A percentile compares a stretch with the other conserved stretches of the same genome.
Evolutionary conservation across 1,140 invertebrate genomes (phyloP).

Genomic region (Chionoecetes opilio): DNA sequence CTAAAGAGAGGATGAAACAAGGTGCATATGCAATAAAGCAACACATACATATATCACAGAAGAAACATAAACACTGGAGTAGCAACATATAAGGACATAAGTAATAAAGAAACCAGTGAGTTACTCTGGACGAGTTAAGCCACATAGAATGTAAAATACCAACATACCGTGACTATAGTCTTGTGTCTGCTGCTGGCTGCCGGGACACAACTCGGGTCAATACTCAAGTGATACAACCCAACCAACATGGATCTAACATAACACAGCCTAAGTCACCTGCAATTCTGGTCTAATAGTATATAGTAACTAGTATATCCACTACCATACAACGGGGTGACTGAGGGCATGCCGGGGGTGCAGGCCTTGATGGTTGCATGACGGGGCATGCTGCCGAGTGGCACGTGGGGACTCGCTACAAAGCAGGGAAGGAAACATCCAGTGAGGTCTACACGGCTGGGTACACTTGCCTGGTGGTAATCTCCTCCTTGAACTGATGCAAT

Average conservation of each 20-base stretch:
- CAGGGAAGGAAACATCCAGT: not conserved
- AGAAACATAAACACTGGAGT: conserved; percentile 24
- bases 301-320: conserved; percentile 60
- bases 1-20: conserved; percentile 28
- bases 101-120: conserved; percentile 61
- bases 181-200: conserved; percentile 79
- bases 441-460: not conserved
- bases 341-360: conserved; percentile 12
- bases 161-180: conserved; percentile 78
- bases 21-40: conserved; percentile 12
- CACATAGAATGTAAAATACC: conserved; percentile 73
- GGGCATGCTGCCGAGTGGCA: not conserved
- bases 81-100: conserved; percentile 49
- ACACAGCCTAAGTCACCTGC: conserved; percentile 66
- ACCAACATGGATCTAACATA: conserved; percentile 69
- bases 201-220: conserved; percentile 77
- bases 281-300: conserved; percentile 69
- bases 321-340: conserved; percentile 33
- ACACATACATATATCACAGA: conserved; percentile 36
- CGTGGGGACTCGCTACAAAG: conserved; percentile 16
- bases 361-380: not conserved
- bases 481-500: too few relatives aligned
- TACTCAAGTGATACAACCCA: conserved; percentile 67
- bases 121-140: conserved; percentile 74
- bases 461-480: not conserved